Base-by-base conservation (phyloP, 2,797 vertebrate genomes). In the Ctenosaura bakeri region DNA sequence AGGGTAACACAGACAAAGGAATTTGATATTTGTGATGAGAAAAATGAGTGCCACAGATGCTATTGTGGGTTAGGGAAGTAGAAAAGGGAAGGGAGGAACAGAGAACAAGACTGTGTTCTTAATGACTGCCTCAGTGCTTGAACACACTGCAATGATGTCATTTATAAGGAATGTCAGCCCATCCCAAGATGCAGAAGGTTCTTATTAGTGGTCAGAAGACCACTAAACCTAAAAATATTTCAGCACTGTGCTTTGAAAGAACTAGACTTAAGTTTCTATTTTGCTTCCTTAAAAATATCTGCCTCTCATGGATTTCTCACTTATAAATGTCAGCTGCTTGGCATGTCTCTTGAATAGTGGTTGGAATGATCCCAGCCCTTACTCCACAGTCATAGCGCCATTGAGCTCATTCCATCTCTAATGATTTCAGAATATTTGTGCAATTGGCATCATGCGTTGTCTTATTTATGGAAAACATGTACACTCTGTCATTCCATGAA, bases 221-320 rank as follows among this genome's bases (percentile, higher is more conserved):
- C 90, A 96, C 92, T 91, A 94, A 96, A 90, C 91, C 94, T 96
- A 96, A 96, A 96, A 96, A 95, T 95, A 95, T 86, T 95, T 94
- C 52, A 85, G 94, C 94, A 95, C 93, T 95, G 95, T 95, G 42
- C 95, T 96, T 93, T 94, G 93, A 95, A 95, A 89, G 38, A 81
- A 35, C 69, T 73, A 85, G 38, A 88, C 73, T 93, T 88, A 7
- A 4, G 92, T 90, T 94, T 94, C 84, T 93, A 52, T 1, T 85
- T 94, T 94, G 94, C 90, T 66, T 77, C 32, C 42, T 24, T 66
- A 46, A 96, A 95, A 90, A 81, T 24, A 93, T 90, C 94, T 32
- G 32, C 83, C 89, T 95, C 94, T 93, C 59, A 80, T 93, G 93
- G 94, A 87, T 92, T 62, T 94, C 86, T 87, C 85, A 84, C 77